These are phyloP conservation scores for Mellivora capensis DNA, from an alignment of 2,113 vertebrate species.

Conservation along the genomic window DNA sequence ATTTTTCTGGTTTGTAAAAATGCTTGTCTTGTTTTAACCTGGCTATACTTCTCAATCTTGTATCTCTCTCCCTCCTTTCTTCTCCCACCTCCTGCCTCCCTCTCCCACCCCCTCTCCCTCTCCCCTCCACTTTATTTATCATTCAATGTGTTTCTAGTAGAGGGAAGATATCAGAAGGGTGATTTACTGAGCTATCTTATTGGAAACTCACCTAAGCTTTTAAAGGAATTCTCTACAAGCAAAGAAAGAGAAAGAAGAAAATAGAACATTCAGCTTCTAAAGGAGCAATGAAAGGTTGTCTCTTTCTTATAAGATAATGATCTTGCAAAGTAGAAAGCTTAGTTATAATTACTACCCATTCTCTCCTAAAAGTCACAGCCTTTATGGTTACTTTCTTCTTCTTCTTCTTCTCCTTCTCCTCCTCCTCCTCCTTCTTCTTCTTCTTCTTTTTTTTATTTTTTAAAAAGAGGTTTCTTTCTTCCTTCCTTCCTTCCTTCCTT, in stretches of 20 bases:
- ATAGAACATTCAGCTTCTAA: not conserved
- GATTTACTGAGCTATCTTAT: not conserved
- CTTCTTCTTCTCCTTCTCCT: too few relatives aligned
- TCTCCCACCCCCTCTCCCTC: not conserved
- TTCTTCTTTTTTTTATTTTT: too few relatives aligned
- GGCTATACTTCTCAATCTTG: not conserved
- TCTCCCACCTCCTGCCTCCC: not conserved
- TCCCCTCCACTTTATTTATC: not conserved
- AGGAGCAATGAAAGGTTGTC: not conserved
- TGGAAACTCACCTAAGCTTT: not conserved
- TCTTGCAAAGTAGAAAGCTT: not conserved
- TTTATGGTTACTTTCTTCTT: not conserved
- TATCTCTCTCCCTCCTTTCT: not conserved
- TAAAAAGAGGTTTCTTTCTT: too few relatives aligned
- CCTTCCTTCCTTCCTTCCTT: too few relatives aligned
- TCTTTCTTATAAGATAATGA: not conserved
- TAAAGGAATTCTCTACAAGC: not conserved
- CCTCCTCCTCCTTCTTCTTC: too few relatives aligned
- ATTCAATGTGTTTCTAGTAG: not conserved
- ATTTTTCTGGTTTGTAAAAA: not conserved
- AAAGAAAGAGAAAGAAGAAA: not conserved
- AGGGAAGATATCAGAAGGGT: not conserved
- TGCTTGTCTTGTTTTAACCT: not conserved
- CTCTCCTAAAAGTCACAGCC: not conserved
- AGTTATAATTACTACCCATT: not conserved